phyloP scores from a whole-genome alignment of 1,140 invertebrate species.

The Bombus affinis region DNA sequence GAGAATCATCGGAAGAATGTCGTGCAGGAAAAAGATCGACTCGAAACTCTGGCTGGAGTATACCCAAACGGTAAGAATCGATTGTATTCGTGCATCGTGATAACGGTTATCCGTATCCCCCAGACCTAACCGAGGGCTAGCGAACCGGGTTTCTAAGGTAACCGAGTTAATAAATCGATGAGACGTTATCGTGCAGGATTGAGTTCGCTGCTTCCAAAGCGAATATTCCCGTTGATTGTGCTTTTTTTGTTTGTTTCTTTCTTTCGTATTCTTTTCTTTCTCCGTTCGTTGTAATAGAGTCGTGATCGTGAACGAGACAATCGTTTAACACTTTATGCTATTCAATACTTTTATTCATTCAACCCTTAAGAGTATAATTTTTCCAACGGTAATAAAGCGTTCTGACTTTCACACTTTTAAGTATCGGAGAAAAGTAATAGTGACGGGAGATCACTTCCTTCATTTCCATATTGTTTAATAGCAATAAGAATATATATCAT shows the following conservation, averaged over 20 bases:
- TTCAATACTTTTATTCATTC: not conserved
- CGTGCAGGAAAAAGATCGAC: slow-evolving; percentile 74
- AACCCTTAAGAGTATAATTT: not conserved
- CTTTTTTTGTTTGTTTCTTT: not conserved
- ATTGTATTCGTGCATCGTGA: slow-evolving; percentile 58
- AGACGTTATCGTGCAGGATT: slow-evolving; percentile 50
- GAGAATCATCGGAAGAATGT: slow-evolving; percentile 61
- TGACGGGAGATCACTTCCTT: too few species aligned
- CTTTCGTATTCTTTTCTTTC: not conserved
- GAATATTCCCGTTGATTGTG: slow-evolving; percentile 1
- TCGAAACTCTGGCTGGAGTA: slow-evolving; percentile 71
- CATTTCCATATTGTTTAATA: too few species aligned
- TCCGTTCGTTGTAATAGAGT: not conserved
- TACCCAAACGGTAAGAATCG: slow-evolving; percentile 67
- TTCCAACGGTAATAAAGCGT: not conserved
- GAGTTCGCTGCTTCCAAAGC: slow-evolving; percentile 19
- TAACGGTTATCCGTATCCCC: slow-evolving; percentile 47
- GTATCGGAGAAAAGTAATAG: too few species aligned
- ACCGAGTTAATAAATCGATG: slow-evolving; percentile 67
- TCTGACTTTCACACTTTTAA: too few species aligned
- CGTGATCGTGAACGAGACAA: slow-evolving; percentile 13
- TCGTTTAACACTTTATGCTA: slow-evolving; percentile 13
- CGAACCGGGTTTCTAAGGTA: slow-evolving; percentile 59
- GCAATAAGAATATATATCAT: too few species aligned
- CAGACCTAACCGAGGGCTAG: not conserved